Base-by-base conservation (phyloP, 2,797 vertebrate genomes). In the Falco berigora region DNA sequence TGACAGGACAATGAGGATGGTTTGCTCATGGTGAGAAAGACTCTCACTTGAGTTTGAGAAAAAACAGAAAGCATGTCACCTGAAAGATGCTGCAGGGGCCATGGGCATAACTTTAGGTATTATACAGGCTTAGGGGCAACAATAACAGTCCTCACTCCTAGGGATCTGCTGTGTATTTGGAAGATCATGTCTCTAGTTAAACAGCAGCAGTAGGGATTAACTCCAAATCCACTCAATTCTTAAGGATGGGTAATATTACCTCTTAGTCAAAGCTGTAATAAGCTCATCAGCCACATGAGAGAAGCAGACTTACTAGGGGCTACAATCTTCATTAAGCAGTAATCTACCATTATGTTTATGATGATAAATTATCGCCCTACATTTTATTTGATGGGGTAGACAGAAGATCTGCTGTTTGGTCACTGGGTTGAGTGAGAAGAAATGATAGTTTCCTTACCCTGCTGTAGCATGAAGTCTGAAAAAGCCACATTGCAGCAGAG, bases 221-320 rank as follows among this genome's bases (percentile, higher is more conserved):
- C 91, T 83, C 75, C 46, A 92, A 93, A 96, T 96, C 92, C 88
- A 93, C 84, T 94, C 83, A 91, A 0, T 91, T 94, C 92, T 95
- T 95, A 96, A 95, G 90, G 81, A 80, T 90, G 84, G 78, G 88
- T 92, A 88, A 82, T 85, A 89, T 79, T 89, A 86, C 86, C 71
- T 96, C 74, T 94, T 95, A 94, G 81, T 72, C 81, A 89, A 94
- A 95, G 93, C 81, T 89, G 68, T 94, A 94, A 95, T 79, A 92
- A 95, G 64, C 90, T 95, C 88, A 80, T 93, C 88, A 95, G 68
- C 84, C 84, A 72, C 81, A 46, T 46, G 75, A 94, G 75, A 95
- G 49, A 85, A 80, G 25, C 73, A 88, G 91, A 69, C 63, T 85
- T 85, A 87, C 72, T 59, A 27, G 38, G 50, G 59, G 28, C 75